These are phyloP conservation scores for Pipa parva DNA, from an alignment of 2,113 vertebrate genomes.

Conservation along the genomic window DNA sequence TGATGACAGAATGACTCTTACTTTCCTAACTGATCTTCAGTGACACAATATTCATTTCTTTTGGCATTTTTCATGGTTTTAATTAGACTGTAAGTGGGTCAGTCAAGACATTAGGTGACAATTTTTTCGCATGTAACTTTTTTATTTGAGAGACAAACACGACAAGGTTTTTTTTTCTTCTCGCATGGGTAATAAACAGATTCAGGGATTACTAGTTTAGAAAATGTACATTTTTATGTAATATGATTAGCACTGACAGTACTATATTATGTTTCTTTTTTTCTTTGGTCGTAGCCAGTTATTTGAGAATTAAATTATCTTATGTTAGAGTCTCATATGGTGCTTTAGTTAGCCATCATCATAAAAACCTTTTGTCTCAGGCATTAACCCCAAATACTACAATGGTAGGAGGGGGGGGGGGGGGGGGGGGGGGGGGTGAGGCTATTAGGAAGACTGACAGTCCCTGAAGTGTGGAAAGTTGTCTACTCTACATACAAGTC, in stretches of 20 bases:
- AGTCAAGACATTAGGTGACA: not conserved
- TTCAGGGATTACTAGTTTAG: not conserved
- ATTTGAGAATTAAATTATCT: constrained; percentile 49
- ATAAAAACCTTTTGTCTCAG: constrained; percentile 16
- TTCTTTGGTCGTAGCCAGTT: constrained; percentile 52
- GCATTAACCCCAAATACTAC: no score
- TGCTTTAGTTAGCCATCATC: constrained; percentile 47
- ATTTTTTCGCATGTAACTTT: not conserved
- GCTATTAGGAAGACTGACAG: no score
- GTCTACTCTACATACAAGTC: no score
- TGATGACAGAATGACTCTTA: constrained; percentile 36
- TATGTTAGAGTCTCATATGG: constrained; percentile 41
- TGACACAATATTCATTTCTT: not conserved
- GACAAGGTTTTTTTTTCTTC: not conserved
- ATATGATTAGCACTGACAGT: not conserved
- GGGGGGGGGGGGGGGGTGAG: no score
- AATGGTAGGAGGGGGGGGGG: no score
- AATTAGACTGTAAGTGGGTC: not conserved
- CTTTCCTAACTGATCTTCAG: constrained; percentile 11
- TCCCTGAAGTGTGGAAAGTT: no score
- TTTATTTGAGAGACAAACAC: not conserved
- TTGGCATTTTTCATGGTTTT: not conserved
- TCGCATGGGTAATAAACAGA: not conserved
- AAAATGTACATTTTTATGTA: not conserved
- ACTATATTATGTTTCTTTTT: constrained; percentile 47